Evolutionary conservation across 2,113 vertebrate species (phyloP).

Genomic region (Synchiropus splendidus): DNA sequence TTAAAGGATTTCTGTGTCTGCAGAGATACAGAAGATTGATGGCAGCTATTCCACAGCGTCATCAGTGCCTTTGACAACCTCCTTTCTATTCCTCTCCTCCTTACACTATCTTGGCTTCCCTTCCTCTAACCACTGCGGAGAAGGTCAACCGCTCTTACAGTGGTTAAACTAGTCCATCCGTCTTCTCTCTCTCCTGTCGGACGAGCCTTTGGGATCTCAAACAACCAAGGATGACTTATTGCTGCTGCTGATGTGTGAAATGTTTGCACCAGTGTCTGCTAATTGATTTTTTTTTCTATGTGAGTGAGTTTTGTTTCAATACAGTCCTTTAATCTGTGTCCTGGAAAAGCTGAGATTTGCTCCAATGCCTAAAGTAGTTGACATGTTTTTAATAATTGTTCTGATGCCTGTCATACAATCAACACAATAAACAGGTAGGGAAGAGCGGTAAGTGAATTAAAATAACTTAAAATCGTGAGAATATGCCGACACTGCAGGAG

Average conservation of each 20-base stretch:
- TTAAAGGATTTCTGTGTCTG: conserved; percentile 26
- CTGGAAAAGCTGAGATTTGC: no score
- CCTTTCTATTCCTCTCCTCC: conserved; percentile 10
- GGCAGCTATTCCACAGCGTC: conserved; percentile 35
- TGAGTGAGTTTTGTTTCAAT: no score
- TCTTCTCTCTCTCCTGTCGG: conserved; percentile 11
- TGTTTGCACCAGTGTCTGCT: conserved; percentile 3
- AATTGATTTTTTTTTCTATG: not conserved
- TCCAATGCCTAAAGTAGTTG: no score
- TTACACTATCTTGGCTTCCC: conserved; percentile 4
- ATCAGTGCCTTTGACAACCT: conserved; percentile 27
- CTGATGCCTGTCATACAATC: no score
- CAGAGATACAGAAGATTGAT: conserved; percentile 55
- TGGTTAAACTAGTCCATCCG: conserved; percentile 43
- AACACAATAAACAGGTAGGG: no score
- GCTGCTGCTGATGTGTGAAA: conserved; percentile 9
- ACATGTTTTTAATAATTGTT: no score
- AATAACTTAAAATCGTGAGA: no score
- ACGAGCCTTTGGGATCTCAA: no score
- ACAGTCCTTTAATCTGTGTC: no score
- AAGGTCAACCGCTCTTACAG: conserved; percentile 41
- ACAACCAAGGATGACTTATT: conserved; percentile 26
- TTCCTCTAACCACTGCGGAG: conserved; percentile 17
- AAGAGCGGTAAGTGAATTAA: no score
- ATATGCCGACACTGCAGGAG: no score